These are phyloP conservation scores for Resseliella maxima DNA, from an alignment of 2,888 invertebrate species.

Conservation along the genomic window DNA sequence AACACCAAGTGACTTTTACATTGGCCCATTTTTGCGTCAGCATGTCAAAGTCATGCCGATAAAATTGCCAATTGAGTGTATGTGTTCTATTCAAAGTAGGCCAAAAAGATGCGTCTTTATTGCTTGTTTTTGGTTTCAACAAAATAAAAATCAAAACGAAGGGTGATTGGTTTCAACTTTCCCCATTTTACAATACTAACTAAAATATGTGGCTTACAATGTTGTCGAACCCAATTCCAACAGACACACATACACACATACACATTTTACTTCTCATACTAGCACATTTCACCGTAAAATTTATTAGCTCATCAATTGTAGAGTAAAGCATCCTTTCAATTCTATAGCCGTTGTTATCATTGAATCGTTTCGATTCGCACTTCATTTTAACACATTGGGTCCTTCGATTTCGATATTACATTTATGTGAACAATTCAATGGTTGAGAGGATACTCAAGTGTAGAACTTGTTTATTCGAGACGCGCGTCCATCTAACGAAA, in stretches of 20 bases:
- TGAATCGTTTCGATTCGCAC: slow-evolving; percentile 57
- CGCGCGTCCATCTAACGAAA: not conserved
- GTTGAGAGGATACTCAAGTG: not conserved
- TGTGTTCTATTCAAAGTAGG: not conserved
- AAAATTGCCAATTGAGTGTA: not conserved
- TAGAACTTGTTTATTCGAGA: slow-evolving; percentile 10
- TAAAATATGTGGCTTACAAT: slow-evolving; percentile 30
- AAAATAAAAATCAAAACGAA: not conserved
- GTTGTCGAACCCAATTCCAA: slow-evolving; percentile 26
- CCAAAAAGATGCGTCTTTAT: not conserved
- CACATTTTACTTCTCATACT: not conserved
- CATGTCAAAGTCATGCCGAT: not conserved
- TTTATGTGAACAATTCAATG: not conserved
- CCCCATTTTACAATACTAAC: not conserved
- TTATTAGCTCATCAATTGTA: slow-evolving; percentile 57
- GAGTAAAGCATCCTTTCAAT: slow-evolving; percentile 56
- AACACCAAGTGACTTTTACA: not conserved
- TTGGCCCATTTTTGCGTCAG: not conserved
- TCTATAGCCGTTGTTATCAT: slow-evolving; percentile 56
- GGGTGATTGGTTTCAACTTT: slow-evolving; percentile 30
- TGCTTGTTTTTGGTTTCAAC: slow-evolving; percentile 35
- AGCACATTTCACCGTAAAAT: slow-evolving; percentile 56
- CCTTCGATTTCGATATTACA: not conserved
- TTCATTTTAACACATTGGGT: slow-evolving; percentile 55
- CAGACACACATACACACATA: not conserved